Percentiles rank a stretch among this genome's conserved stretches.
Conservation (phyloP, 2,113 vertebrate genomes). For the Chaenocephalus aceratus region DNA sequence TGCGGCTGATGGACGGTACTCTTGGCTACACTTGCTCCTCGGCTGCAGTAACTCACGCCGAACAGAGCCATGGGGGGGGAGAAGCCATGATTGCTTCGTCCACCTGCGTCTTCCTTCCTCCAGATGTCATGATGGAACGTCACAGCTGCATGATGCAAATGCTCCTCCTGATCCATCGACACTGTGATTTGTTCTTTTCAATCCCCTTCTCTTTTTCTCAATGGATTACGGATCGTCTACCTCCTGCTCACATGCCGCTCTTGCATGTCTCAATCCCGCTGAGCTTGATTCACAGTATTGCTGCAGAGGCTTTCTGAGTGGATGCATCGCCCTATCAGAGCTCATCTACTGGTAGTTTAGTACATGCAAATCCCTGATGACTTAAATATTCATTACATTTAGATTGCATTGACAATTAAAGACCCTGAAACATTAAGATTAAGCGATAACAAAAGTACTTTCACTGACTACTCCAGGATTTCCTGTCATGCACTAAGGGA, state of each 20-base stretch:
- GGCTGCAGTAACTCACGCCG: conserved; percentile 24
- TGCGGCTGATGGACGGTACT: conserved; percentile 28
- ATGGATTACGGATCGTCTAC: conserved; percentile 54
- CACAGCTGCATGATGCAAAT: conserved; percentile 53
- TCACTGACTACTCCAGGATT: background rate
- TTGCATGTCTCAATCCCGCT: conserved; percentile 50
- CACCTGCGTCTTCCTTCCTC: conserved; percentile 26
- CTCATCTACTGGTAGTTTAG: background rate
- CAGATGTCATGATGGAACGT: conserved; percentile 61
- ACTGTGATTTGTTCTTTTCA: conserved; percentile 59
- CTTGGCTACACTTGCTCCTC: conserved; percentile 23
- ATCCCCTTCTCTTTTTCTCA: conserved; percentile 49
- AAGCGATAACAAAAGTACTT: background rate
- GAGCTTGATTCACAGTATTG: conserved; percentile 33
- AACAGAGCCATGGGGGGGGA: background rate
- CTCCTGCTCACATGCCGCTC: conserved; percentile 54
- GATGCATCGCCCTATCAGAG: background rate
- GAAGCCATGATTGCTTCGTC: background rate
- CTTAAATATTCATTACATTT: background rate
- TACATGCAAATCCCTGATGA: background rate
- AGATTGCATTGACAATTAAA: background rate
- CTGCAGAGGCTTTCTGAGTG: conserved; percentile 16
- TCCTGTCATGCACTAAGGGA: background rate
- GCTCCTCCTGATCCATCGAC: conserved; percentile 28
- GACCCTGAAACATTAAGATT: background rate